A percentile compares a stretch with the other conserved stretches of the same genome.
phyloP scores from a whole-genome alignment of 1,140 invertebrate species.

The Drosophila burlai region DNA sequence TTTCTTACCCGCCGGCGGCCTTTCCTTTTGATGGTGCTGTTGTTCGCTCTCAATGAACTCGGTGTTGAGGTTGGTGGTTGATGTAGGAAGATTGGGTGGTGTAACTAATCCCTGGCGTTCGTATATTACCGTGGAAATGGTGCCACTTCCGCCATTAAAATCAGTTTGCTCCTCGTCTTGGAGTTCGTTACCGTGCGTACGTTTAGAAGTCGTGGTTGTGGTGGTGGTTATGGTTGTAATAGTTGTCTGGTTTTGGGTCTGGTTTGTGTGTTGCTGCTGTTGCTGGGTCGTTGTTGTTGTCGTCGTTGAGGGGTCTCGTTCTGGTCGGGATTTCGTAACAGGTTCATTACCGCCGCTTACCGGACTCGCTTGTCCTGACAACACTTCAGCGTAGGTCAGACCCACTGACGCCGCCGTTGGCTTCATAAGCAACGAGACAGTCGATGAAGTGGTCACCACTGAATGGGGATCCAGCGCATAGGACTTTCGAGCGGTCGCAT shows the following conservation, averaged over 20 bases:
- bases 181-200: constrained; percentile 45
- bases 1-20: constrained; percentile 57
- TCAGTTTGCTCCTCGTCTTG: constrained; percentile 13
- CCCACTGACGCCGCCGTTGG: constrained; percentile 83
- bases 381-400: constrained; percentile 86
- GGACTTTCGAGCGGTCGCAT: constrained; percentile 89
- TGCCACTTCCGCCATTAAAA: constrained; percentile 25
- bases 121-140: constrained; percentile 36
- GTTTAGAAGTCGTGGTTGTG: constrained; percentile 57
- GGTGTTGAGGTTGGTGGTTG: constrained; percentile 37
- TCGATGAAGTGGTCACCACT: constrained; percentile 85
- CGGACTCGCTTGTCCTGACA: constrained; percentile 84
- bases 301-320: constrained; percentile 50
- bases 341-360: constrained; percentile 78
- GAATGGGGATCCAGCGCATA: constrained; percentile 91
- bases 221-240: constrained; percentile 53
- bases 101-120: constrained; percentile 28
- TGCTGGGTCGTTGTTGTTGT: constrained; percentile 44
- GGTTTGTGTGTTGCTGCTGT: constrained; percentile 36
- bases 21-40: constrained; percentile 45
- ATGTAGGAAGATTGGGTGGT: constrained; percentile 30
- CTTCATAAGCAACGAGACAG: constrained; percentile 83
- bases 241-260: constrained; percentile 35
- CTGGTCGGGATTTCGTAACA: constrained; percentile 48
- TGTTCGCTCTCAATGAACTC: constrained; percentile 66